Base-by-base conservation (phyloP, 2,113 vertebrate genomes). In the Pterocles gutturalis region DNA sequence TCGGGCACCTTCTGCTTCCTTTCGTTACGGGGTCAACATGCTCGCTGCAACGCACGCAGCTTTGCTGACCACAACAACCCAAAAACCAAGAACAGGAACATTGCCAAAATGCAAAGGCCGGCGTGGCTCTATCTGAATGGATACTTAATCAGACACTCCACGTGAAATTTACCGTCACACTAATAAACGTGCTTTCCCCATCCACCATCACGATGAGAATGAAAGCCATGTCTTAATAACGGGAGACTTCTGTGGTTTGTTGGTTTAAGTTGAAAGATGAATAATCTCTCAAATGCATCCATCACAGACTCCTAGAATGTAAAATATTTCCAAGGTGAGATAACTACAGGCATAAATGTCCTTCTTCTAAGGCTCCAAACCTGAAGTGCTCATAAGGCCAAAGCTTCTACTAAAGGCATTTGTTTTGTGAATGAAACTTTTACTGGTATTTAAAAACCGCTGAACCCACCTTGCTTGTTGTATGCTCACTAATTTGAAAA, bases 21-120 rank as follows among this genome's bases (percentile, higher is more conserved):
- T 54, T 78, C 73, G 43, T 31, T 48, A 7, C 0, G 1, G 34
- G 84, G 78, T 65, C 49, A 80, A 2, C 36, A 20, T 1, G 1
- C 28, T 16, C 28, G 9, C 41, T 60, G 53, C 78, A 62, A 36
- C 43, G 6, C 21, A 3, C 0, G 0, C 1, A 3, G 55, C 83
- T 70, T 24, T 49, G 78, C 61, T 51, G 90, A 31, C 8, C 4
- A 3, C 78, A 72, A 17, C 0, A 5, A 67, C 43, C n/a, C 61
- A 31, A 5, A 31, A 81, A 41, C 24, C 60, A 11, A 80, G 36
- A 9, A 3, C 67, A 83, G 61, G 51, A 76, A 29, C 1, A 0
- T 0, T 7, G 22, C 62, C 86, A 55, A 43, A 71, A 81, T 1
- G 7, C 53, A 22, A 33, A 70, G 67, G n/a, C 21, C 54, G 41